Percentiles rank a stretch among this genome's conserved stretches.
Evolutionary conservation across 2,888 invertebrate genomes (phyloP).

Genomic region (Phengaris arion): DNA sequence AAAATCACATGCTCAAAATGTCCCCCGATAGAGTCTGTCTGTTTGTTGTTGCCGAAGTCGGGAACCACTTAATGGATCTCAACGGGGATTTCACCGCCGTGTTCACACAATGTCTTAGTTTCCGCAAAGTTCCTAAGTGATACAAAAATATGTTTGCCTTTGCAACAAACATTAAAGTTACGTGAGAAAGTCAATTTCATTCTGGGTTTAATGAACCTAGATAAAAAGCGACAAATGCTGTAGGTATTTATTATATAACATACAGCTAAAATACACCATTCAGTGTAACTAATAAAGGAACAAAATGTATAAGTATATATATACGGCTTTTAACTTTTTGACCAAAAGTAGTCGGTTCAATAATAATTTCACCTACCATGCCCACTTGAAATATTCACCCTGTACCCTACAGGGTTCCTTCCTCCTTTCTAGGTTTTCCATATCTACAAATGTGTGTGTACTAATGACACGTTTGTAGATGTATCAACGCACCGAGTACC

Average conservation of each 20-base stretch:
- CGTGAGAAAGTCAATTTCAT: neutral
- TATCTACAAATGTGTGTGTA: neutral
- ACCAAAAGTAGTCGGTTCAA: too few relatives aligned
- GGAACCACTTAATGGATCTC: slow-evolving; percentile 17
- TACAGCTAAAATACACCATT: too few relatives aligned
- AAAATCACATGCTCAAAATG: neutral
- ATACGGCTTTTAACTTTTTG: too few relatives aligned
- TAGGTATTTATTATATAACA: too few relatives aligned
- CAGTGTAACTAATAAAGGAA: too few relatives aligned
- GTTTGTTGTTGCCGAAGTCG: slow-evolving; percentile 10
- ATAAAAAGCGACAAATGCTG: neutral
- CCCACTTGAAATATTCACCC: too few relatives aligned
- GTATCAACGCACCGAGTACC: neutral
- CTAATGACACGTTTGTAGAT: too few relatives aligned
- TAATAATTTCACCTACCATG: too few relatives aligned
- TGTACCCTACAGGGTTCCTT: too few relatives aligned
- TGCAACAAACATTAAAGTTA: neutral
- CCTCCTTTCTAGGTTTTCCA: too few relatives aligned
- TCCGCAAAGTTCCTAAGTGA: slow-evolving; percentile 1
- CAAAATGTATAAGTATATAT: too few relatives aligned
- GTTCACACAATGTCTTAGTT: slow-evolving; percentile 15
- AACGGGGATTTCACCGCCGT: slow-evolving; percentile 3
- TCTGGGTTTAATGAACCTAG: neutral
- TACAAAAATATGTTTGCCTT: slow-evolving; percentile 16
- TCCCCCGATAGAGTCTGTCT: slow-evolving; percentile 3